Evolutionary conservation across 2,113 vertebrate genomes (phyloP), one percentile per base, ranked within the genome.

Genomic region (Muntiacus muntjak): DNA sequence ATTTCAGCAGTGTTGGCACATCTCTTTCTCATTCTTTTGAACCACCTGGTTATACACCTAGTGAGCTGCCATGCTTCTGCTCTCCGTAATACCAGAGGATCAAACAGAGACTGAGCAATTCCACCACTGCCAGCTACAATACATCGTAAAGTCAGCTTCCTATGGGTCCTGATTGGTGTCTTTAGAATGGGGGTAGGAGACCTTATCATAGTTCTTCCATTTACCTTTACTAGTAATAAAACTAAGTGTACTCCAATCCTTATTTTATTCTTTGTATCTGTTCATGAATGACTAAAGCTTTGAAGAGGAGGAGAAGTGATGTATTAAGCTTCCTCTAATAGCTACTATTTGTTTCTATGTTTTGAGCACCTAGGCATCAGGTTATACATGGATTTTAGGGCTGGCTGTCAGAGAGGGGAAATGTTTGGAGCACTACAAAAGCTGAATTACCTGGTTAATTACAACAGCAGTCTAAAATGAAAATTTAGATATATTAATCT

Each of bases 21-120:
- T 28, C 14, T 96, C 26, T 52, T 5, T 74, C n/a, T 92, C 15
- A 13, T 33, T 55, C 60, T 87, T 83, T 28, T 92, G 8, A 9
- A 19, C 0, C 1, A 5, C 23, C 15, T 33, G 19, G n/a, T 55
- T 67, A 33, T 57, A 14, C 2, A 6, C 33, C 14, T 4, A 6
- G 10, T 54, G 21, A 28, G 16, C 4, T 87, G 47, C 50, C 13
- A 14, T 45, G 36, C 12, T 67, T 89, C 60, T 30, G n/a, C 33
- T 58, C 14, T 60, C 30, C 26, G 21, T 12, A 33, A 23, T 28
- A 6, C 6, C 36, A 67, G 54, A 60, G 54, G 15, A 64, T 13
- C 15, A 36, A 36, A 7, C 33, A 86, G 81, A 85, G 23, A 26
- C 23, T 3, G 17, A 14, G 9, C 30, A n/a, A n/a, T 19, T 30